These are phyloP conservation scores for Idaea aversata DNA, from an alignment of 2,888 invertebrate species.

Conservation along the genomic window DNA sequence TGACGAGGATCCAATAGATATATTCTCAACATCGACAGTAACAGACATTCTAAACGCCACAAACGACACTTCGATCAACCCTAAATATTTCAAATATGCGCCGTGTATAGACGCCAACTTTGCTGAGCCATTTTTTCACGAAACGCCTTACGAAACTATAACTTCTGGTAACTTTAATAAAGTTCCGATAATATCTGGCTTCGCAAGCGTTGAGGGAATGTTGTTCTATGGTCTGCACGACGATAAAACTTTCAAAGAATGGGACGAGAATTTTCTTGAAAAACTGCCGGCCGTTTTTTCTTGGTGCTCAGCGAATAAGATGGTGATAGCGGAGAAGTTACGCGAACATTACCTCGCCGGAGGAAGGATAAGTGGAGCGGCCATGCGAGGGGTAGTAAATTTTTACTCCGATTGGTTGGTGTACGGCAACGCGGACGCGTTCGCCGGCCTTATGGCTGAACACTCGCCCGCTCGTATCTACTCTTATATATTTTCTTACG, in stretches of 20 bases:
- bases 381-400: slow-evolving; percentile 42
- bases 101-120: slow-evolving; percentile 60
- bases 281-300: slow-evolving; percentile 63
- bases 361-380: slow-evolving; percentile 36
- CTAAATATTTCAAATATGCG: slow-evolving; percentile 62
- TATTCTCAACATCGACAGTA: slow-evolving; percentile 45
- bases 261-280: slow-evolving; percentile 52
- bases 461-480: slow-evolving; percentile 55
- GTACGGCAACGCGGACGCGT: slow-evolving; percentile 51
- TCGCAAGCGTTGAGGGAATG: slow-evolving; percentile 56
- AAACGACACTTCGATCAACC: slow-evolving; percentile 51
- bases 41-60: slow-evolving; percentile 48
- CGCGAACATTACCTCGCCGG: slow-evolving; percentile 58
- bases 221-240: slow-evolving; percentile 60
- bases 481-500: slow-evolving; percentile 62
- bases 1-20: slow-evolving; percentile 46
- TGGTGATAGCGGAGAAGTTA: slow-evolving; percentile 46
- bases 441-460: slow-evolving; percentile 47
- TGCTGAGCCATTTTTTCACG: slow-evolving; percentile 58
- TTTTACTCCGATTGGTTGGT: slow-evolving; percentile 66
- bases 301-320: slow-evolving; percentile 50
- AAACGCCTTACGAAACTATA: slow-evolving; percentile 59
- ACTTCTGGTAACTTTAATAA: slow-evolving; percentile 57
- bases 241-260: slow-evolving; percentile 45
- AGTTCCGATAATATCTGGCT: slow-evolving; percentile 63